Conservation (phyloP, 2,113 vertebrate species). For the Micronycteris hirsuta region DNA sequence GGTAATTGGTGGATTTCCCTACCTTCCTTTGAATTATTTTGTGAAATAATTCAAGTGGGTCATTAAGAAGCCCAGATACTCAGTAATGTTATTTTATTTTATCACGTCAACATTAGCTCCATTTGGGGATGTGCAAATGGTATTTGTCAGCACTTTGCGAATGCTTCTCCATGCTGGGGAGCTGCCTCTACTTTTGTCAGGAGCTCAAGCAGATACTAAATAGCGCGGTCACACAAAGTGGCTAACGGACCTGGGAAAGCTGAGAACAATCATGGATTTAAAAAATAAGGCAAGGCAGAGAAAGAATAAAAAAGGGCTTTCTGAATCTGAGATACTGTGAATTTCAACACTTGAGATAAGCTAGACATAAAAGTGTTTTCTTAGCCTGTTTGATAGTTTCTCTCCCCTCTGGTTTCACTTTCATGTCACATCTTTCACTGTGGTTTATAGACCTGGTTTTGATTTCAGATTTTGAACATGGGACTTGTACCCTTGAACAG, state of each 20-base stretch:
- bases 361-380: background rate
- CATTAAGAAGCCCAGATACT: slow-evolving; percentile 12
- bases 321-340: background rate
- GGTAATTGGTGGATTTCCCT: background rate
- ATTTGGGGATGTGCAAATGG: slow-evolving; percentile 26
- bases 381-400: background rate
- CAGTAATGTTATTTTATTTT: slow-evolving; percentile 29
- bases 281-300: background rate
- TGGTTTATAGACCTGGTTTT: slow-evolving; percentile 26
- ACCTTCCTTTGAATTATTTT: slow-evolving; percentile 53
- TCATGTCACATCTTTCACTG: background rate
- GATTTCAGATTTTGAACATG: slow-evolving; percentile 17
- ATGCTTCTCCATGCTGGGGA: slow-evolving; percentile 32
- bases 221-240: background rate
- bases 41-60: slow-evolving; percentile 36
- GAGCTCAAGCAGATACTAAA: slow-evolving; percentile 1
- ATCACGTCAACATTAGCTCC: slow-evolving; percentile 26
- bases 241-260: background rate
- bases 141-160: slow-evolving; percentile 34
- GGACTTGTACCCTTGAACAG: background rate
- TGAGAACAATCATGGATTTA: background rate
- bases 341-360: slow-evolving; percentile 2
- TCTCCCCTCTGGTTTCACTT: background rate
- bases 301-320: background rate
- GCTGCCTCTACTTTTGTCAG: background rate